Base-by-base conservation (phyloP, 2,888 invertebrate genomes). In the Autographa pulchrina region DNA sequence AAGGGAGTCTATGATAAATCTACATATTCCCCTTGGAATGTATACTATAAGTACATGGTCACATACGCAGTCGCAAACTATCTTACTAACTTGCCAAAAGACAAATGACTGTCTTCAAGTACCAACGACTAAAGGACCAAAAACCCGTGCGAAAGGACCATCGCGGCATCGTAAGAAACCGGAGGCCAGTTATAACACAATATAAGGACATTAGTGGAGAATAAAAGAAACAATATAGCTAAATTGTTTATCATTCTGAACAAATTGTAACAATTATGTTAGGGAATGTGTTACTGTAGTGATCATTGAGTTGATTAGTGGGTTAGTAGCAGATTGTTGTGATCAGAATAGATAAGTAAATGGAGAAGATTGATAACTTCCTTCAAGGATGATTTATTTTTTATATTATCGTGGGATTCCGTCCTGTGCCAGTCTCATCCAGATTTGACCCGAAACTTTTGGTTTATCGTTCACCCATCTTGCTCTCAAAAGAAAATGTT, bases 171-270 rank as follows among this genome's bases (percentile, higher is more conserved):
- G 25, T 18, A 25, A 20, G 20, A 20, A 54, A 63, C 38, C 7
- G 2, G 13, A 60, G 48, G 11, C 14, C 8, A 60, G 35, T 38
- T 32, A 67, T 60, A 77, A 35, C 35, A 52, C 41, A 70, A 65
- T 65, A 52, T 31, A 6, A 18, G 65, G 60, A 58, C 62, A 63
- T 58, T 43, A 68, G 31, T 60, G 18, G 38, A 6, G 61, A 64
- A 80, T 65, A 61, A 72, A 76, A 62, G 68, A 68, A 75, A 79
- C 65, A 75, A 71, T 68, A 63, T 58, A 80, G 48, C 58, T 43
- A 60, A 67, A 80, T 76, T 72, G 72, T 81, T 81, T 75, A 70
- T 78, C 75, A 75, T 75, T 62, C 62, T 68, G 35, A 59, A 75
- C 75, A 75, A 75, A 80, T 80, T 72, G 75, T 70, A 52, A 64